Conservation (phyloP, 64 coral and sea anemone genomes). For the Stylophora pistillata region DNA sequence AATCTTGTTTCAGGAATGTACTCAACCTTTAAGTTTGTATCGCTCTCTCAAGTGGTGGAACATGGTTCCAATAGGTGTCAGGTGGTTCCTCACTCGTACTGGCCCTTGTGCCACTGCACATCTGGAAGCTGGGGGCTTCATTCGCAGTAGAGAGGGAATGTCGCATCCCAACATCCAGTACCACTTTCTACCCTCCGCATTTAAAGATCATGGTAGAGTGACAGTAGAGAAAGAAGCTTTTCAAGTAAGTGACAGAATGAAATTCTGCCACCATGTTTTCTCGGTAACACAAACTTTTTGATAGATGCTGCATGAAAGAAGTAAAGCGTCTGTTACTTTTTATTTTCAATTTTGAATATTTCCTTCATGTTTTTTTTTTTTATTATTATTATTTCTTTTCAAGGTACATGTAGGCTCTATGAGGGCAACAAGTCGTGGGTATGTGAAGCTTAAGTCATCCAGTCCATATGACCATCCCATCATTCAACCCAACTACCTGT, state of each 20-base stretch:
- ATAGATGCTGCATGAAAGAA: too few relatives aligned
- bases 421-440: conserved; percentile 83
- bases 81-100: conserved; percentile 70
- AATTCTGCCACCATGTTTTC: too few relatives aligned
- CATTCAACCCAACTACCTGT: conserved; percentile 86
- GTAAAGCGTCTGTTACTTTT: not conserved
- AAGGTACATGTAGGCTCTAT: conserved; percentile 88
- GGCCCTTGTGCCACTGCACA: conserved; percentile 73
- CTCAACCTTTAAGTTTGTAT: conserved; percentile 84
- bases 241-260: conserved; percentile 50
- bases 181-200: conserved; percentile 79
- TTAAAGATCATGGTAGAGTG: conserved; percentile 82
- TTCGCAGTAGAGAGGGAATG: conserved; percentile 52
- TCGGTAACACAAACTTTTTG: too few relatives aligned
- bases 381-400: conserved; percentile 1
- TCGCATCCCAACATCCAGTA: conserved; percentile 74
- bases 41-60: conserved; percentile 88
- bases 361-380: not conserved
- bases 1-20: conserved; percentile 71
- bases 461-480: conserved; percentile 84
- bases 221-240: conserved; percentile 76
- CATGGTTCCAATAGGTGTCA: conserved; percentile 88
- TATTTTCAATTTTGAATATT: not conserved
- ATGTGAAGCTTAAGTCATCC: conserved; percentile 61
- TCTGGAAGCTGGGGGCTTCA: conserved; percentile 81